Conservation (phyloP, 2,888 invertebrate genomes). For the Paralinhomoeus sp. region DNA sequence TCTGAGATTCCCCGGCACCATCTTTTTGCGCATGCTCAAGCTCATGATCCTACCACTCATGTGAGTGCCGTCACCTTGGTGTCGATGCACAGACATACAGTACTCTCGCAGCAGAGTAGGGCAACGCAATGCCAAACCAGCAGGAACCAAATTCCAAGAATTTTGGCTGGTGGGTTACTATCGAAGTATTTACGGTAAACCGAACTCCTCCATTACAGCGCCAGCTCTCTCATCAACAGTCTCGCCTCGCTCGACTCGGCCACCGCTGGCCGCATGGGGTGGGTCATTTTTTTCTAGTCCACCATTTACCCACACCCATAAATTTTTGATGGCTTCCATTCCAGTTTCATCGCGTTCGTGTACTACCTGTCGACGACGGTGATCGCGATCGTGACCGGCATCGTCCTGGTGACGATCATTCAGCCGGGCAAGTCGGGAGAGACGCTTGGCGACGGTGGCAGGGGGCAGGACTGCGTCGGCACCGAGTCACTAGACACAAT, state of each 20-base stretch:
- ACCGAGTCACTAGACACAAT: conserved; percentile 58
- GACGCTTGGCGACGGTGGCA: too few species aligned
- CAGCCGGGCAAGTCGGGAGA: neutral
- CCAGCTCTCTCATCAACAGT: conserved; percentile 1
- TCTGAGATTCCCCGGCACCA: conserved; percentile 6
- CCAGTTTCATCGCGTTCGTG: neutral
- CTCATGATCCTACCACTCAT: conserved; percentile 8
- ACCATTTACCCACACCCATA: neutral
- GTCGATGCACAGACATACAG: too few species aligned
- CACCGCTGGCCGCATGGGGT: conserved; percentile 3
- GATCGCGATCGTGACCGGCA: conserved; percentile 1
- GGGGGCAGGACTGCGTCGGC: neutral
- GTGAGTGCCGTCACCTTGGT: neutral
- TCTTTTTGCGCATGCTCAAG: conserved; percentile 7
- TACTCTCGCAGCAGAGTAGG: too few species aligned
- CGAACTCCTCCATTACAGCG: neutral
- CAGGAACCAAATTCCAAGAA: too few species aligned
- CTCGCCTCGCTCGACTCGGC: neutral
- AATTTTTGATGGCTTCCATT: neutral
- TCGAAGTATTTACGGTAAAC: too few species aligned
- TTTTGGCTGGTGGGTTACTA: too few species aligned
- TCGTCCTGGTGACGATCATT: conserved; percentile 1
- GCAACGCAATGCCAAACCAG: too few species aligned
- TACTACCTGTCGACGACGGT: conserved; percentile 3
- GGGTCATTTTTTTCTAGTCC: neutral